A percentile compares a stretch with the other conserved stretches of the same genome.
phyloP scores from a whole-genome alignment of 2,888 invertebrate species.

The Petrolisthes cinctipes region DNA sequence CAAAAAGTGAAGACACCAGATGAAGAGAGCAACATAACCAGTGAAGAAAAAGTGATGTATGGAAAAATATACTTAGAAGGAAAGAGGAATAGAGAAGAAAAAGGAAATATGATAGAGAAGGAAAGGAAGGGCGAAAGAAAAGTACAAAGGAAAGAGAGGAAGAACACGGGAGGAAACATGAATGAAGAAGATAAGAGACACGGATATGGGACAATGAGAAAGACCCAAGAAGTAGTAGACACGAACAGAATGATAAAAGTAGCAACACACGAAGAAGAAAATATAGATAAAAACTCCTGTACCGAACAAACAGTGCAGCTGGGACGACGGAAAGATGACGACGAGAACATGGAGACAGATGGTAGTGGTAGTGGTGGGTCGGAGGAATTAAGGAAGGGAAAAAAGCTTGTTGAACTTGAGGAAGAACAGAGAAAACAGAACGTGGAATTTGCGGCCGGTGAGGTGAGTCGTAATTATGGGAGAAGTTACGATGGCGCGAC shows the following conservation, averaged over 20 bases:
- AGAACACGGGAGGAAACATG: neutral
- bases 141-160: neutral
- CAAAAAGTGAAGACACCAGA: neutral
- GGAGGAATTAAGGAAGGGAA: too few relatives aligned
- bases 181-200: neutral
- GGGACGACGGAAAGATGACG: neutral
- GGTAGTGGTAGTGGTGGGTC: neutral
- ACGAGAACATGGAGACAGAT: neutral
- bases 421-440: too few relatives aligned
- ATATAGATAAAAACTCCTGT: too few relatives aligned
- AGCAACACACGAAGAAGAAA: too few relatives aligned
- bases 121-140: constrained; percentile 3
- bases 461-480: too few relatives aligned
- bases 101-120: neutral
- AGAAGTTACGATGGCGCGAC: too few relatives aligned
- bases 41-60: neutral
- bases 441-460: too few relatives aligned
- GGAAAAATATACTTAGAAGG: neutral
- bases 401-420: too few relatives aligned
- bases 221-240: too few relatives aligned
- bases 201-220: too few relatives aligned
- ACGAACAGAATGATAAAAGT: too few relatives aligned
- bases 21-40: neutral
- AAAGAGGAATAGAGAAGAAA: neutral
- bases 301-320: too few relatives aligned